Evolutionary conservation across 2,888 invertebrate species (phyloP).

Genomic region (Apamea epomidion): DNA sequence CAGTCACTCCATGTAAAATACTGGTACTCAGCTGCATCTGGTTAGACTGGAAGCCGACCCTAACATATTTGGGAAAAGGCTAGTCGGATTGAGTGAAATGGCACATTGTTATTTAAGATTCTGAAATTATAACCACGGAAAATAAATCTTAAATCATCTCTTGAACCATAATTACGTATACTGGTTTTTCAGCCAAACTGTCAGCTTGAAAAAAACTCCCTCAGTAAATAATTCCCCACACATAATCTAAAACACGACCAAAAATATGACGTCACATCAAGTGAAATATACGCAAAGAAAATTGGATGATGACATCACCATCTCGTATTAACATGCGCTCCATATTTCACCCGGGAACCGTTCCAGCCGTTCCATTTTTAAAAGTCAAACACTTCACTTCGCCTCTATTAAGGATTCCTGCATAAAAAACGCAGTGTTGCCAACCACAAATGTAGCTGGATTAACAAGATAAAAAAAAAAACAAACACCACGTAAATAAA

Average conservation of each 20-base stretch:
- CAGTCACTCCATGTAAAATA: not conserved
- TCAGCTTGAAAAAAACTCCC: not conserved
- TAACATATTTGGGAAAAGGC: too few species aligned
- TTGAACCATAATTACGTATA: not conserved
- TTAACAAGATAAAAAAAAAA: conserved; percentile 60
- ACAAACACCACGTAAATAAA: conserved; percentile 65
- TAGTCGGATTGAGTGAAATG: not conserved
- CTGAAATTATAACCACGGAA: not conserved
- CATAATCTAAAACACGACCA: conserved; percentile 16
- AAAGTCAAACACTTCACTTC: conserved; percentile 59
- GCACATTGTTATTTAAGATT: not conserved
- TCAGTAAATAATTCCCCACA: not conserved
- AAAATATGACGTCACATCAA: conserved; percentile 39
- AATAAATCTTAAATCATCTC: not conserved
- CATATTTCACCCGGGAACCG: conserved; percentile 34
- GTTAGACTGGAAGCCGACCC: too few species aligned
- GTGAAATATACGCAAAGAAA: conserved; percentile 49
- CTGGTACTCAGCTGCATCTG: too few species aligned
- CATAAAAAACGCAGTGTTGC: conserved; percentile 55
- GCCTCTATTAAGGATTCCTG: conserved; percentile 52
- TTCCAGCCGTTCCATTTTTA: conserved; percentile 48
- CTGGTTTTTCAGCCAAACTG: not conserved
- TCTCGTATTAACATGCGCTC: conserved; percentile 47
- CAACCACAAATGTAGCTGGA: conserved; percentile 62
- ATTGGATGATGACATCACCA: conserved; percentile 55